Percentiles rank a stretch among this genome's conserved stretches.
Evolutionary conservation across 2,888 invertebrate species (phyloP).

Genomic region (Diplazon laetatorius): DNA sequence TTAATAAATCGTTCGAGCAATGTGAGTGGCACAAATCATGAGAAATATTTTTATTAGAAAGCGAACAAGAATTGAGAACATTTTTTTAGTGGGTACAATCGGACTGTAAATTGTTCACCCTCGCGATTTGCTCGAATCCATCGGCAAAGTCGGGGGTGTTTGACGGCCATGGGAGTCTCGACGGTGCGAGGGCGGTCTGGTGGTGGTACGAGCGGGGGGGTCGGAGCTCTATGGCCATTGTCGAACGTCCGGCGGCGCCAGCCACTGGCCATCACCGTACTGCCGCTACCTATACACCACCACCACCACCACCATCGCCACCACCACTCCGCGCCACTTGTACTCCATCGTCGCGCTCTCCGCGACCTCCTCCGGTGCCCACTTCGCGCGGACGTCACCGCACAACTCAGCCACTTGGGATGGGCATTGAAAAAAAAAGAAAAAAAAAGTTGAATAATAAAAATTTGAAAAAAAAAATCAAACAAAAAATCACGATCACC

Average conservation of each 20-base stretch:
- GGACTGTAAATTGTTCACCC: constrained; percentile 40
- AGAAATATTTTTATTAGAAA: too few relatives aligned
- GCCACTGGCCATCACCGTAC: constrained; percentile 75
- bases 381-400: constrained; percentile 54
- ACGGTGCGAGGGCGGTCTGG: constrained; percentile 70
- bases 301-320: constrained; percentile 61
- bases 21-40: too few relatives aligned
- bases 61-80: too few relatives aligned
- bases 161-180: constrained; percentile 75
- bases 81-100: too few relatives aligned
- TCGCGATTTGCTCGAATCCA: constrained; percentile 63
- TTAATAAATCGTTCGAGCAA: too few relatives aligned
- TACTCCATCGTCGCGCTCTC: constrained; percentile 67
- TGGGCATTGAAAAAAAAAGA: constrained; percentile 8
- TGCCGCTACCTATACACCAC: too few relatives aligned
- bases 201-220: constrained; percentile 48
- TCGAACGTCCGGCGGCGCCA: constrained; percentile 81
- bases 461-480: too few relatives aligned
- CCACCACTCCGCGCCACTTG: constrained; percentile 62
- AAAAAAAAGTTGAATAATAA: constrained; percentile 18
- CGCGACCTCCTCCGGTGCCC: constrained; percentile 64
- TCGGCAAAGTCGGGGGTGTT: constrained; percentile 76
- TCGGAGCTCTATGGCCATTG: constrained; percentile 72
- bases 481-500: too few relatives aligned
- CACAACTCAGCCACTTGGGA: constrained; percentile 47